Evolutionary conservation across 2,113 vertebrate species (phyloP).

Genomic region (Spilogale gracilis): DNA sequence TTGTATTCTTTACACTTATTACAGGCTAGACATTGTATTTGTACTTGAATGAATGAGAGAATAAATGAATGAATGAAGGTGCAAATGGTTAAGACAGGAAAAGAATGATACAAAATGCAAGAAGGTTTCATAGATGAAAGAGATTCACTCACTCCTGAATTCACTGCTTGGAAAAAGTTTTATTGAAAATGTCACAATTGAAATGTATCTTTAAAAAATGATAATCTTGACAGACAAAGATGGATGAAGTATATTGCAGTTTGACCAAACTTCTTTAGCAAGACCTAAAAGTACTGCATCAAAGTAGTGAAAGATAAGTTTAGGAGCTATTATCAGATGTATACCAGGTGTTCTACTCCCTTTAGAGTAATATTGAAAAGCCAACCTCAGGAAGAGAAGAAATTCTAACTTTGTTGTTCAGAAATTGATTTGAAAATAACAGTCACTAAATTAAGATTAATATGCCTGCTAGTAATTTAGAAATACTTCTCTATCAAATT

Average conservation of each 20-base stretch:
- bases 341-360: not conserved
- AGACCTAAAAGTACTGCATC: not conserved
- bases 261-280: not conserved
- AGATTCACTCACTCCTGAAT: not conserved
- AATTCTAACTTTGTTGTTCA: not conserved
- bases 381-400: not conserved
- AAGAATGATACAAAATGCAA: not conserved
- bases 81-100: not conserved
- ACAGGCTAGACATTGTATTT: not conserved
- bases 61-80: not conserved
- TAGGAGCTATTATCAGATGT: not conserved
- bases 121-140: slow-evolving; percentile 21
- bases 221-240: not conserved
- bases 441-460: not conserved
- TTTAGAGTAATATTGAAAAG: not conserved
- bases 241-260: not conserved
- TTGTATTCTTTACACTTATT: not conserved
- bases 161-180: not conserved
- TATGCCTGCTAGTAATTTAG: slow-evolving; percentile 5
- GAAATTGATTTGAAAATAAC: not conserved
- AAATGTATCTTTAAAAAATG: not conserved
- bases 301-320: not conserved
- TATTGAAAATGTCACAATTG: not conserved
- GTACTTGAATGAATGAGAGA: not conserved
- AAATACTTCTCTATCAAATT: not conserved